Evolutionary conservation across 2,113 vertebrate species (phyloP).

Genomic region (Paradoxurus hermaphroditus): DNA sequence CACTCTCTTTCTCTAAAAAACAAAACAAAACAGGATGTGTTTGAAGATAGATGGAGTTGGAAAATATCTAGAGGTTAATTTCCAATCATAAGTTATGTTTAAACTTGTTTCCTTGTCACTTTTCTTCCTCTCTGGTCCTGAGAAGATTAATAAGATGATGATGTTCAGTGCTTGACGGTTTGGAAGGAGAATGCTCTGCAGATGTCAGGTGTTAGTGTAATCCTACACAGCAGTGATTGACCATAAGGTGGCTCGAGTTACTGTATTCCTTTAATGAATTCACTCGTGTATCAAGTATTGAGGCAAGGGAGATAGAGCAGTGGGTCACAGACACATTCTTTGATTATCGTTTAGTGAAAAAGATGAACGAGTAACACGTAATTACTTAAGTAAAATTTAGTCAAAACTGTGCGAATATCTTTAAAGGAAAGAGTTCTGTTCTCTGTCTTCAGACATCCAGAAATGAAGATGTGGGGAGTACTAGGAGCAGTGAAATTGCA

Average conservation of each 20-base stretch:
- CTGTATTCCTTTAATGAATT: not conserved
- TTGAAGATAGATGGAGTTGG: conserved; percentile 13
- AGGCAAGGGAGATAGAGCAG: not conserved
- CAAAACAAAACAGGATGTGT: not conserved
- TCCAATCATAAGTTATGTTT: not conserved
- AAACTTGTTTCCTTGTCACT: not conserved
- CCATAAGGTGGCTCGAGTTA: not conserved
- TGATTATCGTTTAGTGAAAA: not conserved
- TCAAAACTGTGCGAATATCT: not conserved
- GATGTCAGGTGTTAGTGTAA: not conserved
- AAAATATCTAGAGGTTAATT: not conserved
- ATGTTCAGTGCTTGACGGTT: not conserved
- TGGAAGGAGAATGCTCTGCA: not conserved
- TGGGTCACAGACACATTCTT: not conserved
- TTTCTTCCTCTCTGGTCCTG: not conserved
- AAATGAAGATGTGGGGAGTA: not conserved
- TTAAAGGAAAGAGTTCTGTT: not conserved
- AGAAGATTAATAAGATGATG: not conserved
- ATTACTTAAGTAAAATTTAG: not conserved
- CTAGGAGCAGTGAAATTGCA: not conserved
- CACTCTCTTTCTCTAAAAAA: not conserved
- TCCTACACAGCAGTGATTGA: not conserved
- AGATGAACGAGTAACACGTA: not conserved
- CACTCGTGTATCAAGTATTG: not conserved
- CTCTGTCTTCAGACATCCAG: not conserved